phyloP scores from a whole-genome alignment of 2,888 invertebrate species.

The Ceriagrion tenellum region DNA sequence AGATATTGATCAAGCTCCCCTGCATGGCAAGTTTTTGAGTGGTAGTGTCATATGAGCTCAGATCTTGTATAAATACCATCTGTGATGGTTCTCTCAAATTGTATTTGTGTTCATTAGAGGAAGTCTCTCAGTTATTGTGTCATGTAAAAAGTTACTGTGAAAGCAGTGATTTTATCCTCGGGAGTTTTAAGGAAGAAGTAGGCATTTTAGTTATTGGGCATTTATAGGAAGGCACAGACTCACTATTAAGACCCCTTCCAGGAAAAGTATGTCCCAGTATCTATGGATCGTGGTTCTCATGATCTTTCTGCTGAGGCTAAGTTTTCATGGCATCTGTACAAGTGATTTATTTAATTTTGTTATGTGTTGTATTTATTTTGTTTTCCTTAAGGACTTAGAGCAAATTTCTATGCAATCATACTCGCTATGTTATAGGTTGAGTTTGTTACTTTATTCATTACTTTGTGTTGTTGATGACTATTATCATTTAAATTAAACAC shows the following conservation, averaged over 20 bases:
- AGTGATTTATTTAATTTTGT: conserved; percentile 1
- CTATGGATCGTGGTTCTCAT: neutral
- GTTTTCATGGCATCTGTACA: neutral
- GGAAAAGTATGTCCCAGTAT: neutral
- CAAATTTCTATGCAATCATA: conserved; percentile 31
- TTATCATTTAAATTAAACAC: neutral
- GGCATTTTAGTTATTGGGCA: neutral
- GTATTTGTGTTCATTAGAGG: conserved; percentile 46
- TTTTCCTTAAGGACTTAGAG: neutral
- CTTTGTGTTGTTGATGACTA: neutral
- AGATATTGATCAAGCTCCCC: conserved; percentile 14
- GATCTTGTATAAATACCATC: conserved; percentile 51
- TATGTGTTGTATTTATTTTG: conserved; percentile 25
- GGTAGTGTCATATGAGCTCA: conserved; percentile 49
- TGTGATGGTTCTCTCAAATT: conserved; percentile 53
- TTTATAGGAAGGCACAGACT: neutral
- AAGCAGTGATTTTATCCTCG: neutral
- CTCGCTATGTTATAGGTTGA: neutral
- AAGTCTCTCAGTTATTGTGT: neutral
- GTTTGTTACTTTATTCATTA: neutral
- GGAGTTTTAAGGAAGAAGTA: neutral
- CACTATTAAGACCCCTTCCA: neutral
- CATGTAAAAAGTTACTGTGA: neutral
- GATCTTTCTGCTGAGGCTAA: neutral
- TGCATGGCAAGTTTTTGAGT: conserved; percentile 55